A percentile compares a stretch with the other conserved stretches of the same genome.
Evolutionary conservation across 1,140 invertebrate genomes (phyloP).

Genomic region (Homalodisca vitripennis): DNA sequence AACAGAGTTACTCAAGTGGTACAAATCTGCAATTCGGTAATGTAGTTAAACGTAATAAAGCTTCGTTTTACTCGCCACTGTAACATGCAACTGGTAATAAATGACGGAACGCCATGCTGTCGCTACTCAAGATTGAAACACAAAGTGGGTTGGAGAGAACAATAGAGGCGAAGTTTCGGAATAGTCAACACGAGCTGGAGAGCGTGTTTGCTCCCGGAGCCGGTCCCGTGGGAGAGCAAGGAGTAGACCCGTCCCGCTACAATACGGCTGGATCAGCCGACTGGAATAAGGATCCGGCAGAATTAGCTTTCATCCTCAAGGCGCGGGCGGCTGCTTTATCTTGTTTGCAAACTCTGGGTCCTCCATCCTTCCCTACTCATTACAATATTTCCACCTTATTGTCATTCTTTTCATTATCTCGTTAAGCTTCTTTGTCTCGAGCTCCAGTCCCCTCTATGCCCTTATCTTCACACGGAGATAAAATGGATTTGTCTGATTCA

Average conservation of each 20-base stretch:
- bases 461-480: neutral
- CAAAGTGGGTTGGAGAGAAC: neutral
- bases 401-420: constrained; percentile 25
- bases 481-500: neutral
- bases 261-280: neutral
- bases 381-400: constrained; percentile 11
- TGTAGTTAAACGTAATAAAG: no score
- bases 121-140: no score
- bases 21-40: no score
- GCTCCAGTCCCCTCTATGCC: neutral
- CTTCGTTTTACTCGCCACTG: no score
- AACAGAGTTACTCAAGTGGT: no score
- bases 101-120: no score
- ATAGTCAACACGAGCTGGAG: constrained; percentile 3
- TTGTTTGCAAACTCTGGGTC: constrained; percentile 1
- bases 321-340: neutral
- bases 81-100: no score
- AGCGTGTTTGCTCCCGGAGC: constrained; percentile 3
- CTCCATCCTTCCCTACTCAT: constrained; percentile 20
- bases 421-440: constrained; percentile 11
- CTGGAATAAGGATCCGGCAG: constrained; percentile 4
- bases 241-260: neutral
- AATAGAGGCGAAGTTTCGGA: neutral
- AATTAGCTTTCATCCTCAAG: constrained; percentile 9
- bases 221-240: neutral